Conservation (phyloP, 2,113 vertebrate genomes). For the Odocoileus virginianus region DNA sequence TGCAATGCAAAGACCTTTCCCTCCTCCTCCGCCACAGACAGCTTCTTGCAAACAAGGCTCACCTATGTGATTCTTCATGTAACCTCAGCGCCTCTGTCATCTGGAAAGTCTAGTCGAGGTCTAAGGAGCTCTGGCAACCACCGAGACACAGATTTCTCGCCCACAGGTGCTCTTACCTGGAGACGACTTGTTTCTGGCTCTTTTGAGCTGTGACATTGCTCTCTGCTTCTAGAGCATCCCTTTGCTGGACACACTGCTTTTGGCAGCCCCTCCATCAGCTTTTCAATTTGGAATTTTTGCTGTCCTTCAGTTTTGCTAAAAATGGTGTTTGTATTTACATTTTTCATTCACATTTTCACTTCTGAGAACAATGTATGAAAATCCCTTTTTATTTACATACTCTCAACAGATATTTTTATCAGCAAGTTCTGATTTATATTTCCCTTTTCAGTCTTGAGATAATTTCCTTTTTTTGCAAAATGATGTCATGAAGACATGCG, state of each 20-base stretch:
- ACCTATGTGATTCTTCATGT: not conserved
- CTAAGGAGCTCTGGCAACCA: not conserved
- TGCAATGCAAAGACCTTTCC: not conserved
- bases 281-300: not conserved
- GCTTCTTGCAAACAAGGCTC: not conserved
- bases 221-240: not conserved
- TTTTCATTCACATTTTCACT: not conserved
- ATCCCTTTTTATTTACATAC: not conserved
- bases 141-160: not conserved
- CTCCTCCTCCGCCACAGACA: not conserved
- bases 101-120: not conserved
- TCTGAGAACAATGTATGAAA: not conserved
- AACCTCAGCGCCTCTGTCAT: not conserved
- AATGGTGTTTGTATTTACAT: not conserved
- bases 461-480: slow-evolving; percentile 18
- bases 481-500: not conserved
- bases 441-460: slow-evolving; percentile 34
- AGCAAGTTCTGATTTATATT: slow-evolving; percentile 38
- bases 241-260: not conserved
- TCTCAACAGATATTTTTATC: slow-evolving; percentile 49
- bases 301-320: not conserved
- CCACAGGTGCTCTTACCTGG: not conserved
- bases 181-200: not conserved
- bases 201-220: not conserved
- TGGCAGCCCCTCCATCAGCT: not conserved